Evolutionary conservation across 2,888 invertebrate genomes (phyloP), one percentile per base, ranked within the genome.

Genomic region (Prosapia bicincta): DNA sequence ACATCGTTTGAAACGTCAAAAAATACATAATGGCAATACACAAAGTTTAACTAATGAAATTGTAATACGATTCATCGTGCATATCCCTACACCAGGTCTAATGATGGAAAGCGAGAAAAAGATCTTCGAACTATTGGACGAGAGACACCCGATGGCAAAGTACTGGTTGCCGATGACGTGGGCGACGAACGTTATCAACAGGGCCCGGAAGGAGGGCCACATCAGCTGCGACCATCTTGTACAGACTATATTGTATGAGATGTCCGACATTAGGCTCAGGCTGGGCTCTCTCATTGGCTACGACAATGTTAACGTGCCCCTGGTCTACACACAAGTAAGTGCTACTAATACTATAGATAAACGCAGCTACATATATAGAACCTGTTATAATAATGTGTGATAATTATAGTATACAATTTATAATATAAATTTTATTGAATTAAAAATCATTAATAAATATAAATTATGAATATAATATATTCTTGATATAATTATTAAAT

Each of bases 101-200:
- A 94, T 96, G 94, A 89, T 95, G 87, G 95, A 96, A 83, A 95
- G 94, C 81, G 96, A 96, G 85, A 91, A 93, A 85, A 95, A 95
- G 84, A 95, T 96, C 72, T 95, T 96, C 84, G 96, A 96, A 84
- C 90, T 93, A 83, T 91, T 96, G 91, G 94, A 96, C 83, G 91
- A 91, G 15, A 95, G 95, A 84, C 94, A 94, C 81, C 93, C 93
- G 3, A 96, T 96, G 93, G 93, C 95, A 15, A 92, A 92, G 86
- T 96, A 96, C 84, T 96, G 96, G 96, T 94, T 96, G 93, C 96
- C 96, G 0, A 86, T 96, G 72, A 95, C 95, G 20, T 96, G 96
- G 96, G 96, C 96, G 66, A 95, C 95, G 5, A 95, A 95, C 84
- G 94, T 96, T 79, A 94, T 96, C 80, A 95, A 95, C 85, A 88